Evolutionary conservation across 2,888 invertebrate species (phyloP).

Genomic region (Carpatolechia fugitivella): DNA sequence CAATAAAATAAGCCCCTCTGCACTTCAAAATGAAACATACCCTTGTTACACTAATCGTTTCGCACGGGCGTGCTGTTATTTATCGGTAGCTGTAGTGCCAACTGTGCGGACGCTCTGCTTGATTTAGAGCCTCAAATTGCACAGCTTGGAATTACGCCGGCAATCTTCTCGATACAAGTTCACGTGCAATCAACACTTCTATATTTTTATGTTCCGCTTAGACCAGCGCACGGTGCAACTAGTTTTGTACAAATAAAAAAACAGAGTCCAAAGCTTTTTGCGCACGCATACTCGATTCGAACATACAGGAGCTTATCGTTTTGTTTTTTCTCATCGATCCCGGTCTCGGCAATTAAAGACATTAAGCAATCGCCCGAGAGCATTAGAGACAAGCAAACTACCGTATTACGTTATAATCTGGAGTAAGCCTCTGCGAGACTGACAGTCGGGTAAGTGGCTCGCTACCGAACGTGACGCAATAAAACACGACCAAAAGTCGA

Average conservation of each 20-base stretch:
- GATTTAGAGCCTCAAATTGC: conserved; percentile 77
- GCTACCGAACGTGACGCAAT: conserved; percentile 57
- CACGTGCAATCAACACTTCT: conserved; percentile 48
- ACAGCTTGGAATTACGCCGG: conserved; percentile 50
- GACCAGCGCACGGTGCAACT: conserved; percentile 8
- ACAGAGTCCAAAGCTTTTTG: conserved; percentile 5
- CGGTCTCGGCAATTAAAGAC: conserved; percentile 58
- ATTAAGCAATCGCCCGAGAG: conserved; percentile 63
- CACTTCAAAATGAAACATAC: conserved; percentile 51
- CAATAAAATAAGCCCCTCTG: conserved; percentile 44
- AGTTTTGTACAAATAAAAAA: conserved; percentile 11
- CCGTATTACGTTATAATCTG: conserved; percentile 77
- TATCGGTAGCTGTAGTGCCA: conserved; percentile 66
- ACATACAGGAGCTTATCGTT: not conserved
- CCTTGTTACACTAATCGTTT: conserved; percentile 68
- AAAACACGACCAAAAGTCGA: conserved; percentile 61
- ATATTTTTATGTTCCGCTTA: conserved; percentile 22
- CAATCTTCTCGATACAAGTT: conserved; percentile 52
- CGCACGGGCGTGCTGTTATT: conserved; percentile 55
- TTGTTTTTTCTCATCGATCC: conserved; percentile 35
- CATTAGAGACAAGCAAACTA: conserved; percentile 65
- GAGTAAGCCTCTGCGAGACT: conserved; percentile 59
- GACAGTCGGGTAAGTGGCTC: conserved; percentile 71
- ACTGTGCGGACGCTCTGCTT: conserved; percentile 46
- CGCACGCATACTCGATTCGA: not conserved